phyloP scores from a whole-genome alignment of 2,797 vertebrate genomes.

The Macropus fuliginosus region DNA sequence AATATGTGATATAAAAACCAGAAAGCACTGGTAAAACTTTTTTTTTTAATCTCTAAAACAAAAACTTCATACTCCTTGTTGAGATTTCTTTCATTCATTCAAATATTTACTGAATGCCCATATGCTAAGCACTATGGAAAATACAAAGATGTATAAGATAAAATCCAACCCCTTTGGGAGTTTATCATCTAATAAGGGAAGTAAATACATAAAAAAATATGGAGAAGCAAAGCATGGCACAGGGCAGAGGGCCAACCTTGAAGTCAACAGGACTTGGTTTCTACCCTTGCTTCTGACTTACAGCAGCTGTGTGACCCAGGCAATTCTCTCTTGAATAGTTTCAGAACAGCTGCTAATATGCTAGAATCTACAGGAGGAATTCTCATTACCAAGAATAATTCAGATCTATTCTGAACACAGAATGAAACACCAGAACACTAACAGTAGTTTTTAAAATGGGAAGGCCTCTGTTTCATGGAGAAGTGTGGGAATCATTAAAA shows the following conservation, averaged over 20 bases:
- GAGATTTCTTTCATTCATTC: background rate
- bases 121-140: background rate
- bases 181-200: background rate
- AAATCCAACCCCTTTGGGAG: background rate
- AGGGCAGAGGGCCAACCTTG: background rate
- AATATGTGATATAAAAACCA: background rate
- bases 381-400: background rate
- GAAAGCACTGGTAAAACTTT: background rate
- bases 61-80: background rate
- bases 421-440: background rate
- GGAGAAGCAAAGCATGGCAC: background rate
- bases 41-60: background rate
- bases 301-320: background rate
- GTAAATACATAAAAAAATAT: background rate
- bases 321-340: background rate
- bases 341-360: background rate
- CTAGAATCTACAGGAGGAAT: background rate
- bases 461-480: background rate
- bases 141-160: background rate
- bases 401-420: background rate
- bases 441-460: background rate
- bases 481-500: background rate
- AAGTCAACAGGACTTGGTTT: background rate
- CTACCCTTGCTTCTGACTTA: background rate
- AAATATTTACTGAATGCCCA: background rate